Evolutionary conservation across 2,113 vertebrate species (phyloP), one percentile per base, ranked within the genome.

Genomic region (Castor canadensis): DNA sequence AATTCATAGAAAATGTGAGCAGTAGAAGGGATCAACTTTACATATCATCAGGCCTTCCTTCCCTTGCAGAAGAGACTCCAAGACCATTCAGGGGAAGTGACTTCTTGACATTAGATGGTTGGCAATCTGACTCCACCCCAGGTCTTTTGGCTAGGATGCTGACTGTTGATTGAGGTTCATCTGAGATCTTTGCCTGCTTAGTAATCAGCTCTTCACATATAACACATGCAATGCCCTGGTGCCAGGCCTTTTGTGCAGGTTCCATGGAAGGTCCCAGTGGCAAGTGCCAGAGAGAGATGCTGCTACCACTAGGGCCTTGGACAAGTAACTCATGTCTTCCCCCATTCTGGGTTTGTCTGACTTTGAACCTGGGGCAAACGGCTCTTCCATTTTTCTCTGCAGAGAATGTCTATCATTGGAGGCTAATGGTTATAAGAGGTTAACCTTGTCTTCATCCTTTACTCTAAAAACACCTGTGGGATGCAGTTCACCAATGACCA

Each of bases 121-220:
- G 60, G 10, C 38, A 66, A 0, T 32, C 19, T 20, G 30, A 38
- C 30, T 52, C 52, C 13, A 15, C 32, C 32, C 40, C 30, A 38
- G 38, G 16, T 45, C 35, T 64, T 24, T 71, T 24, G 20, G 54
- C 26, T 26, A 49, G 16, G 43, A 7, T 79, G 54, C 52, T 83
- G 26, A 54, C 3, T 38, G 12, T 62, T 10, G 0, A 7, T 89
- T 32, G 64, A 26, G 56, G 16, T 54, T 75, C 73, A 4, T 30
- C 75, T 58, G 56, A 69, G 38, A 13, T 73, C 20, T 43, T 20
- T 87, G 47, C 75, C 40, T 83, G 54, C 22, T 83, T n/a, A 76
- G 38, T 26, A 40, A 1, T 43, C 7, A 1, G 19, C 5, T 45
- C 47, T 82, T 56, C 15, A 54, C 0, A 0, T 1, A 4, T 30